Conservation (phyloP, 2,113 vertebrate genomes). For the Protomyctophum bolini region DNA sequence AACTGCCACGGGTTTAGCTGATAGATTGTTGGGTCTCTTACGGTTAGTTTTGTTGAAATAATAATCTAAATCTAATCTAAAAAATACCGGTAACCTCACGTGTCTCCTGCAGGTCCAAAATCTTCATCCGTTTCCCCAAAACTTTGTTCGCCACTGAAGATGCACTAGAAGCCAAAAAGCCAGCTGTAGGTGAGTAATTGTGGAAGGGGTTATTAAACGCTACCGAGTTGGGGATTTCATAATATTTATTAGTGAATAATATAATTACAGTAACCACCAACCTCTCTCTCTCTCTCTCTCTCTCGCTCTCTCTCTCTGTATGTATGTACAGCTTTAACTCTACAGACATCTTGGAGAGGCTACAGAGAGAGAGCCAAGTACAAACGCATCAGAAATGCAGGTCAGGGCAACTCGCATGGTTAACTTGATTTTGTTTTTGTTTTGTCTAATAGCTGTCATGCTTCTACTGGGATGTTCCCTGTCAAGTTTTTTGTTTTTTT, state of each 20-base stretch:
- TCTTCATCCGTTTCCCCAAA: conserved; percentile 98
- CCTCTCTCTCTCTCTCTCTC: conserved; percentile 16
- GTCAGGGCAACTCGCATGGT: conserved; percentile 64
- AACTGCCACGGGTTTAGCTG: no score
- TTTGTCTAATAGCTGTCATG: neutral
- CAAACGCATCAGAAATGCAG: conserved; percentile 86
- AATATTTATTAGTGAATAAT: neutral
- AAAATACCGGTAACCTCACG: no score
- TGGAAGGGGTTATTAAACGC: neutral
- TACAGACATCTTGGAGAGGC: conserved; percentile 93
- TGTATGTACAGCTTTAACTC: conserved; percentile 80
- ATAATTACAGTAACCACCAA: neutral
- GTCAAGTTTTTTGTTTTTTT: neutral
- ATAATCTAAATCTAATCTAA: no score
- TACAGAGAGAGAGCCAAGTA: conserved; percentile 91
- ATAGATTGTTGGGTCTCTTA: no score
- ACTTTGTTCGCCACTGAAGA: conserved; percentile 96
- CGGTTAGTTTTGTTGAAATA: no score
- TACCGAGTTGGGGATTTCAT: neutral
- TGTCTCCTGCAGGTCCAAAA: conserved; percentile 87
- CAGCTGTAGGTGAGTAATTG: conserved; percentile 84
- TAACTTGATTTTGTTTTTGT: neutral
- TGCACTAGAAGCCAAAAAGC: conserved; percentile 90
- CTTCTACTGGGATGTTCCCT: no score
- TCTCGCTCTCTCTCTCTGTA: conserved; percentile 13